Evolutionary conservation across 2,888 invertebrate genomes (phyloP).

Genomic region (Patella ulyssiponensis): DNA sequence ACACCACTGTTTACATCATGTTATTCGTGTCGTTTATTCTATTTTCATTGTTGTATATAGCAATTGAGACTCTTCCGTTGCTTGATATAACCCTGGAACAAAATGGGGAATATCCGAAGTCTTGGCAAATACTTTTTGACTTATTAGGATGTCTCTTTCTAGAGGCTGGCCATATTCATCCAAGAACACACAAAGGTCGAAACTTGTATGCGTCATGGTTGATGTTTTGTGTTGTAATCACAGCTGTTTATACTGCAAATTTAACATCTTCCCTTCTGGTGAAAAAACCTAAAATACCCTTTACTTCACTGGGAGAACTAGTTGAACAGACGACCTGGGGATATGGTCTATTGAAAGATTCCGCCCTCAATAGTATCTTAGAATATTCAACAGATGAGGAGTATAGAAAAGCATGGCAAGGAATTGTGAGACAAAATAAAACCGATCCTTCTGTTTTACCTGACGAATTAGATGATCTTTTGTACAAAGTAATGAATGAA

Average conservation of each 20-base stretch:
- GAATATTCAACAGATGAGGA: neutral
- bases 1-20: neutral
- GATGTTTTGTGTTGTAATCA: conserved; percentile 17
- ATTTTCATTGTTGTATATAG: neutral
- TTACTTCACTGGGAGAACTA: neutral
- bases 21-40: neutral
- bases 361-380: neutral
- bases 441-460: neutral
- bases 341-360: neutral
- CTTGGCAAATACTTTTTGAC: neutral
- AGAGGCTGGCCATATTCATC: neutral
- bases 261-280: conserved; percentile 1
- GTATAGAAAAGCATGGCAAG: neutral
- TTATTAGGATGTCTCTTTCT: conserved; percentile 4
- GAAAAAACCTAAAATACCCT: neutral
- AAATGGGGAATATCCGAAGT: neutral
- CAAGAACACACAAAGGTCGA: conserved; percentile 11
- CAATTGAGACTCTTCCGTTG: neutral
- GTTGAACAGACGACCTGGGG: neutral
- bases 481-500: neutral
- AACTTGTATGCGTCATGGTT: conserved; percentile 15
- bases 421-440: neutral
- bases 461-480: neutral
- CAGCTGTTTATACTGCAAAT: conserved; percentile 16
- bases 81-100: neutral